Evolutionary conservation across 1,140 invertebrate species (phyloP).

Genomic region (Acarapis woodi): DNA sequence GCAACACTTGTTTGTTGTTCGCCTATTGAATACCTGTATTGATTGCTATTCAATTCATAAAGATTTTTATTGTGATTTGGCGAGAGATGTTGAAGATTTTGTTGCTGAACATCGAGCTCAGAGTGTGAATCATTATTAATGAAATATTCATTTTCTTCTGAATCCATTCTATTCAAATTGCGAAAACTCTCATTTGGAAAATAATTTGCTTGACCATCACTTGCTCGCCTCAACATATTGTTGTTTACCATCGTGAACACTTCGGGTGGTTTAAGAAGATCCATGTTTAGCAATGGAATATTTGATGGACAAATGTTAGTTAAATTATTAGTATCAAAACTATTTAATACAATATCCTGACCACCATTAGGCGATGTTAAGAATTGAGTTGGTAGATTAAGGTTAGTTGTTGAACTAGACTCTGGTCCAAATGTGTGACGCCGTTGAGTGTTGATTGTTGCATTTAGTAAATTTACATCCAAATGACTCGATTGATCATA

Average conservation of each 20-base stretch:
- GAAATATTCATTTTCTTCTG: slow-evolving; percentile 15
- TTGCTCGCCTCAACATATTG: slow-evolving; percentile 42
- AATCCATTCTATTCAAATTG: slow-evolving; percentile 25
- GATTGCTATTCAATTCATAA: not conserved
- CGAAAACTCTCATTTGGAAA: slow-evolving; percentile 22
- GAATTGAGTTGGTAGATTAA: slow-evolving; percentile 10
- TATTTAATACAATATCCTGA: slow-evolving; percentile 15
- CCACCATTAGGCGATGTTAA: slow-evolving; percentile 15
- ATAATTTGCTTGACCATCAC: slow-evolving; percentile 74
- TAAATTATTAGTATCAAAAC: slow-evolving; percentile 12
- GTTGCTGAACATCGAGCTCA: not conserved
- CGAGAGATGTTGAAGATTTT: not conserved
- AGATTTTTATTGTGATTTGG: slow-evolving; percentile 2
- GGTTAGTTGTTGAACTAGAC: slow-evolving; percentile 25
- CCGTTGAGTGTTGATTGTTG: slow-evolving; percentile 16
- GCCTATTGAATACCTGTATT: too few relatives aligned
- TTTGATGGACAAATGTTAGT: slow-evolving; percentile 7
- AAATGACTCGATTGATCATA: not conserved
- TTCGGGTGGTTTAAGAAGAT: slow-evolving; percentile 9
- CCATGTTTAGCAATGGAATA: slow-evolving; percentile 9
- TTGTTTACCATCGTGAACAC: slow-evolving; percentile 10
- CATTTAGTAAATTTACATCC: not conserved
- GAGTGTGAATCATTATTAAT: not conserved
- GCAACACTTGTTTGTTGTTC: not conserved
- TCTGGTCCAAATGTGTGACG: slow-evolving; percentile 76